Conservation (phyloP, 2,797 vertebrate genomes). For the Gallinago solitaria region DNA sequence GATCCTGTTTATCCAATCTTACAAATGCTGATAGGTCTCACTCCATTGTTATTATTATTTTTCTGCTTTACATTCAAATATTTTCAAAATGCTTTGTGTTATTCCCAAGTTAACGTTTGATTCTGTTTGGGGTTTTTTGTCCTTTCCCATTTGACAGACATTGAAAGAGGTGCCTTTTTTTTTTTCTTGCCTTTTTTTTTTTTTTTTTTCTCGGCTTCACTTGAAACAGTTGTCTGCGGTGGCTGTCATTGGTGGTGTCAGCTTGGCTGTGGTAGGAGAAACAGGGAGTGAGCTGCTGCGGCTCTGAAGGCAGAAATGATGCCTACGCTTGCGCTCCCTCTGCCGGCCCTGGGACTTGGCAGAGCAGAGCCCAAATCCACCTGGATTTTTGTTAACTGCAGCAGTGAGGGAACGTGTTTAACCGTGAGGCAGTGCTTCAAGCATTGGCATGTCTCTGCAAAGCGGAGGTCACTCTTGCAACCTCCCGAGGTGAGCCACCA, state of each 20-base stretch:
- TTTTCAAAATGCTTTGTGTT: background rate
- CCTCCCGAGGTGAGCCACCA: background rate
- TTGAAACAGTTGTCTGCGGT: background rate
- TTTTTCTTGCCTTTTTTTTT: background rate
- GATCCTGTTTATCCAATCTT: background rate
- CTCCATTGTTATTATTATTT: background rate
- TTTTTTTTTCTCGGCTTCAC: background rate
- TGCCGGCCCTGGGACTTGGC: background rate
- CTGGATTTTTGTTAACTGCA: background rate
- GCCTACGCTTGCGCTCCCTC: background rate
- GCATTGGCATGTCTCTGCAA: background rate
- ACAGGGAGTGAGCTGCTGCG: background rate
- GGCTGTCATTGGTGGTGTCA: background rate
- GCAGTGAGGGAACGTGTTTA: too few species aligned
- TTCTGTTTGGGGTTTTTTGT: background rate
- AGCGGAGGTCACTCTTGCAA: background rate
- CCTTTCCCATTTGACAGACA: background rate
- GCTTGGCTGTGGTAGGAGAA: background rate
- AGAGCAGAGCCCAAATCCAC: background rate
- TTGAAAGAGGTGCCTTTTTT: background rate
- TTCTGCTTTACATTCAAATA: background rate
- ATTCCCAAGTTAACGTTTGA: background rate
- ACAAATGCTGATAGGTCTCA: background rate
- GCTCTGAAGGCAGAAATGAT: background rate
- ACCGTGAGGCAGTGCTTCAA: background rate